Percentiles rank a stretch among this genome's conserved stretches.
Evolutionary conservation across 2,888 invertebrate genomes (phyloP).

Genomic region (Encarsia formosa): DNA sequence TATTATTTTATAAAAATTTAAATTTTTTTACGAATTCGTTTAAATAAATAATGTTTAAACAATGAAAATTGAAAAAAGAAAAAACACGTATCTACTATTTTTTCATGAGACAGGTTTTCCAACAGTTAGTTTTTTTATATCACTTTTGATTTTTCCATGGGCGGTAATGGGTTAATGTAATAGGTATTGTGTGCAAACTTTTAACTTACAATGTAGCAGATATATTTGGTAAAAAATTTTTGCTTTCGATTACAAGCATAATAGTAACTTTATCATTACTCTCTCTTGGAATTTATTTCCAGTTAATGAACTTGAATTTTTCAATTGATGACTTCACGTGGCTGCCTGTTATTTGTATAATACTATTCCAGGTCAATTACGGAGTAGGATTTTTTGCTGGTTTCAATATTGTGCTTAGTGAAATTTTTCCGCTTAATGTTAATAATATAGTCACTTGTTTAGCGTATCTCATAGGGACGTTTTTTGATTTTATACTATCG

Average conservation of each 20-base stretch:
- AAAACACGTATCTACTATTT: too few relatives aligned
- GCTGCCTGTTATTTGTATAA: conserved; percentile 32
- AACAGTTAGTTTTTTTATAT: too few relatives aligned
- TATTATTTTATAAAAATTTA: too few relatives aligned
- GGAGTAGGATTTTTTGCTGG: conserved; percentile 24
- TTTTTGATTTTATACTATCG: conserved; percentile 27
- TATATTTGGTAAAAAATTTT: conserved; percentile 24
- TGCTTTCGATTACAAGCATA: conserved; percentile 27
- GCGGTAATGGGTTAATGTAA: too few relatives aligned
- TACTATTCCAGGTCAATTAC: conserved; percentile 27
- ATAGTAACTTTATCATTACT: conserved; percentile 29
- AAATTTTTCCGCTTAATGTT: conserved; percentile 29
- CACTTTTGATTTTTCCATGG: too few relatives aligned
- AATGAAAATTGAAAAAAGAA: too few relatives aligned
- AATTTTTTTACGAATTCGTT: too few relatives aligned
- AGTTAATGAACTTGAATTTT: conserved; percentile 26
- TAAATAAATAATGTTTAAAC: too few relatives aligned
- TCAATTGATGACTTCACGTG: conserved; percentile 32
- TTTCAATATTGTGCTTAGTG: conserved; percentile 27
- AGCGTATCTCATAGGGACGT: conserved; percentile 17
- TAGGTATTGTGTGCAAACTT: conserved; percentile 22
- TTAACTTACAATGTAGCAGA: conserved; percentile 28
- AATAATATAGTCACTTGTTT: conserved; percentile 28
- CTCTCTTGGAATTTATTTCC: conserved; percentile 36
- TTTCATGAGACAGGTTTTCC: too few relatives aligned